A percentile compares a stretch with the other conserved stretches of the same genome.
Evolutionary conservation across 1,140 invertebrate genomes (phyloP).

Genomic region (Probaryconus sp.): DNA sequence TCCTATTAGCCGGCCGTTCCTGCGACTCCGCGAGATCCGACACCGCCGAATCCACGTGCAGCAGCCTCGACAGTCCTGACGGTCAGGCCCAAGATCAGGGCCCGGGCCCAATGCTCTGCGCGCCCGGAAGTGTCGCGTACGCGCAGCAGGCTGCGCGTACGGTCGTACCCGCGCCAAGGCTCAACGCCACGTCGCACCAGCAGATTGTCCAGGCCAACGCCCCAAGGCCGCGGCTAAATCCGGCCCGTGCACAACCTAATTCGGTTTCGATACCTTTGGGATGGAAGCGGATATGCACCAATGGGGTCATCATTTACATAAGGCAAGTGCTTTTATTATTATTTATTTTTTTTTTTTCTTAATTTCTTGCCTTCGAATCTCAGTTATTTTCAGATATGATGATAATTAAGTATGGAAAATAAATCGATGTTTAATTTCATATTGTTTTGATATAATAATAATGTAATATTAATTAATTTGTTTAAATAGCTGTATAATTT

Average conservation of each 20-base stretch:
- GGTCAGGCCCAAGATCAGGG: conserved; percentile 66
- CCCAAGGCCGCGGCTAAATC: conserved; percentile 50
- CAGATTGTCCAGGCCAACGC: conserved; percentile 55
- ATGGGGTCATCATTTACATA: conserved; percentile 80
- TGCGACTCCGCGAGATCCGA: conserved; percentile 76
- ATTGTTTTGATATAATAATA: too few species aligned
- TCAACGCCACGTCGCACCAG: conserved; percentile 60
- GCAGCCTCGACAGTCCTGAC: conserved; percentile 76
- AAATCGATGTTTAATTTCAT: too few species aligned
- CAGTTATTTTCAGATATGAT: too few species aligned
- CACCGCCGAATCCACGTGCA: conserved; percentile 75
- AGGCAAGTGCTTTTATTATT: conserved; percentile 69
- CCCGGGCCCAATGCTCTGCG: conserved; percentile 40
- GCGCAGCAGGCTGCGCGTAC: conserved; percentile 73
- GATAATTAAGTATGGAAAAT: too few species aligned
- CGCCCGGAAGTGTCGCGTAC: conserved; percentile 58
- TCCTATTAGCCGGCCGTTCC: conserved; percentile 32
- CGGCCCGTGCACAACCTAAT: conserved; percentile 53
- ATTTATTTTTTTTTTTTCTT: too few species aligned
- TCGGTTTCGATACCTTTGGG: conserved; percentile 77
- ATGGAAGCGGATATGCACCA: conserved; percentile 80
- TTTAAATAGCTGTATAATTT: too few species aligned
- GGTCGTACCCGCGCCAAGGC: conserved; percentile 33
- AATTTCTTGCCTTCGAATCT: too few species aligned
- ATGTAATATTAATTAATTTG: too few species aligned